A percentile compares a stretch with the other conserved stretches of the same genome.
phyloP scores from a whole-genome alignment of 1,140 invertebrate species.

The Atta colombica region DNA sequence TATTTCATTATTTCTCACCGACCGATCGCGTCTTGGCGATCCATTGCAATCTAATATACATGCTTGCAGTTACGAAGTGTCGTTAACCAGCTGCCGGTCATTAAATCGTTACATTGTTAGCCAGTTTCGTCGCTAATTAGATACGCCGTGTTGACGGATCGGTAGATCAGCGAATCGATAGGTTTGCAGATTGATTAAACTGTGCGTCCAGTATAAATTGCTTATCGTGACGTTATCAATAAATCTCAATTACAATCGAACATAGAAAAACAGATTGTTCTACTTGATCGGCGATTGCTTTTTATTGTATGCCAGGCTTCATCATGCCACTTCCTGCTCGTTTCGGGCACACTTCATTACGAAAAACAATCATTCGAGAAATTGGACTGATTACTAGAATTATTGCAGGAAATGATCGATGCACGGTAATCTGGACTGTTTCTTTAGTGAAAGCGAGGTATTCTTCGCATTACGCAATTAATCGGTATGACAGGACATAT shows the following conservation, averaged over 20 bases:
- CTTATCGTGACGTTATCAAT: conserved; percentile 12
- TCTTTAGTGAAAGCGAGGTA: conserved; percentile 69
- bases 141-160: not conserved
- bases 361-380: conserved; percentile 38
- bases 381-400: conserved; percentile 28
- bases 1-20: conserved; percentile 51
- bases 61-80: conserved; percentile 26
- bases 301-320: not conserved
- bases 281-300: conserved; percentile 18
- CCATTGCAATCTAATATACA: conserved; percentile 1
- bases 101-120: conserved; percentile 31
- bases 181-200: not conserved
- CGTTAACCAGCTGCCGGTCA: conserved; percentile 39
- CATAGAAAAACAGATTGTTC: conserved; percentile 14
- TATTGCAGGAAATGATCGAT: conserved; percentile 1
- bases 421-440: conserved; percentile 31
- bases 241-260: conserved; percentile 27
- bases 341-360: conserved; percentile 12
- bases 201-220: not conserved
- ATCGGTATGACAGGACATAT: conserved; percentile 1
- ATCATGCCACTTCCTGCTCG: conserved; percentile 15
- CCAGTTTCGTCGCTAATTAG: conserved; percentile 44
- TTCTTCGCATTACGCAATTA: conserved; percentile 63
- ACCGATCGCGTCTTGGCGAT: conserved; percentile 25
- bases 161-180: not conserved